Evolutionary conservation across 2,888 invertebrate genomes (phyloP), one percentile per base, ranked within the genome.

Genomic region (Scaptomyza flava): DNA sequence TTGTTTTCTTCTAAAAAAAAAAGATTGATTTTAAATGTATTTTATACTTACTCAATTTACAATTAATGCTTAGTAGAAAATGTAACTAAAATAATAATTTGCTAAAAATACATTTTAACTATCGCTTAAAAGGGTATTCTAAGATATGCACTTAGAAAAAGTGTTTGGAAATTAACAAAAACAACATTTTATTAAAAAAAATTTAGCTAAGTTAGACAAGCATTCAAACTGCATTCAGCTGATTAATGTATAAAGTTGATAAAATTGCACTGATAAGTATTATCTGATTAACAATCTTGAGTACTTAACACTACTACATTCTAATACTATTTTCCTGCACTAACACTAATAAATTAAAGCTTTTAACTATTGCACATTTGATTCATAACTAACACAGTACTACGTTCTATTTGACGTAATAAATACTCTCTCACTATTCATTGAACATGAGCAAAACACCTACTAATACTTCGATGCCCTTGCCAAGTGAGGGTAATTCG

Each of bases 391-490:
- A 53, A 57, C 45, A 42, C 36, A 45, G 65, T 38, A 38, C 1
- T 17, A 17, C 36, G 23, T 23, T 4, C 23, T 3, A 23, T 23
- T 23, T 23, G 23, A 23, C 27, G 27, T 27, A 27, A 27, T 27
- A 27, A 27, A 27, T 11, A 12, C 4, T 8, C 4, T 8, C 7
- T 11, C 14, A 65, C 3, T 9, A n/a, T 33, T 43, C 12, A 53
- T 14, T 11, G 2, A 42, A 30, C 23, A 81, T 83, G 89, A 81
- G 87, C 68, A 62, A 80, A 48, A 51, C 60, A 41, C 41, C 68
- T 31, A 65, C 56, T 79, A 64, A 62, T 11, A 54, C 56, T 8
- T 20, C 41, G 34, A 60, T 57, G 42, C 59, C 78, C 61, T 6
- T 20, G 34, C 46, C 64, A 63, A 68, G 61, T 63, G 65, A 89